Percentiles rank a stretch among this genome's conserved stretches.
These are phyloP conservation scores for Popillia japonica DNA, from an alignment of 1,140 invertebrate genomes.

Conservation along the genomic window DNA sequence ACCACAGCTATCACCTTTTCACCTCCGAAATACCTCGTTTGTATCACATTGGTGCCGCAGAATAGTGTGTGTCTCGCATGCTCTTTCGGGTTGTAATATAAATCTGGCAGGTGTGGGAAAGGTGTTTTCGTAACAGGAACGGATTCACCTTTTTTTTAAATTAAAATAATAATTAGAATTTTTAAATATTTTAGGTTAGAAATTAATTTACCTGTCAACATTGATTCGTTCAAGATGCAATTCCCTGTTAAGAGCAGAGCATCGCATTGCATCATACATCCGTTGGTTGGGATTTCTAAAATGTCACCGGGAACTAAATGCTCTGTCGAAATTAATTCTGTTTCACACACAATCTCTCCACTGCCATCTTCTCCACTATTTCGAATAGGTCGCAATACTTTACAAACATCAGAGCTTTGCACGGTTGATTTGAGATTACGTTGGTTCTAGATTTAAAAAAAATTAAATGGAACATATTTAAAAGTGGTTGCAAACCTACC, in stretches of 20 bases:
- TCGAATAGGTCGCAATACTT: constrained; percentile 63
- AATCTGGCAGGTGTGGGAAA: constrained; percentile 72
- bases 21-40: constrained; percentile 89
- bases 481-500: constrained; percentile 61
- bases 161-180: background rate
- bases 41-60: constrained; percentile 95
- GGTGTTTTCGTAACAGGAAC: constrained; percentile 94
- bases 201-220: constrained; percentile 86
- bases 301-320: constrained; percentile 85
- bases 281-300: constrained; percentile 79
- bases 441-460: constrained; percentile 70
- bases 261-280: constrained; percentile 85
- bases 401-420: constrained; percentile 72
- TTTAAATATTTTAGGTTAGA: background rate
- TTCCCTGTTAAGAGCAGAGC: constrained; percentile 84
- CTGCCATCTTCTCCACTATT: constrained; percentile 44
- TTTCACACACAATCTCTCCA: constrained; percentile 33
- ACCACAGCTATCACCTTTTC: constrained; percentile 75
- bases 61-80: constrained; percentile 92
- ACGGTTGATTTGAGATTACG: constrained; percentile 75
- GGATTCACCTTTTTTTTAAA: constrained; percentile 72
- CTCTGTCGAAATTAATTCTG: constrained; percentile 63
- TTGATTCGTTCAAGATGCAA: constrained; percentile 95
- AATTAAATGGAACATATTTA: background rate
- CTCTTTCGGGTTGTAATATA: constrained; percentile 80